Evolutionary conservation across 2,113 vertebrate species (phyloP).

Genomic region (Machaerirhynchus nigripectus): DNA sequence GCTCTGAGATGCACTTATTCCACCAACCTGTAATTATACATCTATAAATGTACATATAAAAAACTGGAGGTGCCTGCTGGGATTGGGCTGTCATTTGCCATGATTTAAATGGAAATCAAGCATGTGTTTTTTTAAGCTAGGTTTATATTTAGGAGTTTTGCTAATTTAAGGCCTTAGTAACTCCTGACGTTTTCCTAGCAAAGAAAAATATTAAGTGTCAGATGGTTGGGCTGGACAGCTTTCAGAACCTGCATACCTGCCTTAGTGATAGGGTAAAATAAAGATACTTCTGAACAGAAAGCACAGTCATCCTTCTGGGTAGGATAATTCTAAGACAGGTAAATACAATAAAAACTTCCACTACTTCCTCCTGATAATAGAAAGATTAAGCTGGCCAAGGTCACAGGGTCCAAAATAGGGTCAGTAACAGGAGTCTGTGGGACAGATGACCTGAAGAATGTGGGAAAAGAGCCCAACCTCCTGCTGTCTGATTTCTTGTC

Average conservation of each 20-base stretch:
- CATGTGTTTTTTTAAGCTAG: not conserved
- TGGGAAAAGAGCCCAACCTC: not conserved
- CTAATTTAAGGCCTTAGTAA: not conserved
- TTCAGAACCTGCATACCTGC: not conserved
- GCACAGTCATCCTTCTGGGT: slow-evolving; percentile 16
- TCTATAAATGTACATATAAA: not conserved
- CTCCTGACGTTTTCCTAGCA: not conserved
- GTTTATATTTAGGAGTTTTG: not conserved
- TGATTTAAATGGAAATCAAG: not conserved
- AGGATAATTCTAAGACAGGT: slow-evolving; percentile 45
- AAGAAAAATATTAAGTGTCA: not conserved
- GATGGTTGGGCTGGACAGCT: not conserved
- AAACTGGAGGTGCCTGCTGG: not conserved
- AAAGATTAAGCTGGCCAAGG: not conserved
- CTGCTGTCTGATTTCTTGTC: not conserved
- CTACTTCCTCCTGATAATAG: slow-evolving; percentile 1
- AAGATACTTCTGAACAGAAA: slow-evolving; percentile 37
- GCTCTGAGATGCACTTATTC: not conserved
- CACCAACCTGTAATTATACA: not conserved
- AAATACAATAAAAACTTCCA: not conserved
- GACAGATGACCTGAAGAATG: not conserved
- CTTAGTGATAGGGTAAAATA: slow-evolving; percentile 5
- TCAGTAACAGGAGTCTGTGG: not conserved
- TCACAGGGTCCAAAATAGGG: not conserved
- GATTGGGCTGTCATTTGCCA: slow-evolving; percentile 6